Evolutionary conservation across 1,140 invertebrate genomes (phyloP).

Genomic region (Leptinotarsa lineolata): DNA sequence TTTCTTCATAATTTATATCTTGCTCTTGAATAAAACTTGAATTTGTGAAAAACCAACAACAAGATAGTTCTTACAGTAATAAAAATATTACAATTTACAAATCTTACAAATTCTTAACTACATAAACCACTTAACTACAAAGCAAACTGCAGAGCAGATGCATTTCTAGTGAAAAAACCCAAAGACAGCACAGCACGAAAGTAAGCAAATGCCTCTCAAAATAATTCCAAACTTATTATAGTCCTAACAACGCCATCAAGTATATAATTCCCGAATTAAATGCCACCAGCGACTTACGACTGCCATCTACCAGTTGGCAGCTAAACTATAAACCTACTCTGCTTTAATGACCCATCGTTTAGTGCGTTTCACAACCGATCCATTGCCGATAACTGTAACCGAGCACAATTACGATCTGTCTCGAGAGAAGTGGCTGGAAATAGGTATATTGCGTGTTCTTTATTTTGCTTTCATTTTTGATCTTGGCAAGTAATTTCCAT

Average conservation of each 20-base stretch:
- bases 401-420: not conserved
- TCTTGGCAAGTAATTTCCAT: not conserved
- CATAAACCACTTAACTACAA: too few species aligned
- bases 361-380: constrained; percentile 29
- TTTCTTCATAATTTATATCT: too few species aligned
- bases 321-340: constrained; percentile 39
- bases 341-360: constrained; percentile 26
- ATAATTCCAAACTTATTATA: not conserved
- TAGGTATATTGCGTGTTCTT: not conserved
- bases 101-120: too few species aligned
- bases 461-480: not conserved
- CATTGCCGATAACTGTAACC: constrained; percentile 23
- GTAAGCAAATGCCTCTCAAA: too few species aligned
- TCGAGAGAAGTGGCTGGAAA: not conserved
- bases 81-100: too few species aligned
- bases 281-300: not conserved
- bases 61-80: too few species aligned
- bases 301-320: constrained; percentile 40
- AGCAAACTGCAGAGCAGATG: too few species aligned
- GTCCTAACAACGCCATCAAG: constrained; percentile 8
- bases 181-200: too few species aligned
- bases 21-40: too few species aligned
- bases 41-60: too few species aligned
- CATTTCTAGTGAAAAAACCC: too few species aligned
- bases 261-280: constrained; percentile 17